phyloP scores from a whole-genome alignment of 2,888 invertebrate genomes.

The Synanthedon vespiformis region DNA sequence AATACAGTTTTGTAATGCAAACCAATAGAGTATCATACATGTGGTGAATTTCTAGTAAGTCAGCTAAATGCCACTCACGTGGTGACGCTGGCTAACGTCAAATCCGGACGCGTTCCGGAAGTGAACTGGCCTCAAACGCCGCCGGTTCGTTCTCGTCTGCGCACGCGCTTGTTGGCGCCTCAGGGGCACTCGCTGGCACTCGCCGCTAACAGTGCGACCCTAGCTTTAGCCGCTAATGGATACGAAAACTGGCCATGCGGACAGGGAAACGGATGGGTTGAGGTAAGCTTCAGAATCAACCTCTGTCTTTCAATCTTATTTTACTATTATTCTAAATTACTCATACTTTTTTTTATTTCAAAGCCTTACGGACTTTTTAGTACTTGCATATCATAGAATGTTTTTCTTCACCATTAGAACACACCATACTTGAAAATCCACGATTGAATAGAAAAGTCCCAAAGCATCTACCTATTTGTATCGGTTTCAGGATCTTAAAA shows the following conservation, averaged over 20 bases:
- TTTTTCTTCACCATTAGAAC: too few species aligned
- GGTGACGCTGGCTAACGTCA: slow-evolving; percentile 23
- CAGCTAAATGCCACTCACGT: slow-evolving; percentile 44
- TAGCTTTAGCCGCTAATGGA: slow-evolving; percentile 14
- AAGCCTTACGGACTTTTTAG: too few species aligned
- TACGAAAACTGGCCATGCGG: slow-evolving; percentile 40
- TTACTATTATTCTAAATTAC: not conserved
- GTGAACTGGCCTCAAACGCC: slow-evolving; percentile 48
- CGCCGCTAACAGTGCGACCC: slow-evolving; percentile 28
- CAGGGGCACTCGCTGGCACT: slow-evolving; percentile 42
- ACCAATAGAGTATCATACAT: too few species aligned
- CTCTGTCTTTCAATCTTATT: not conserved
- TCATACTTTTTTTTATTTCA: too few species aligned
- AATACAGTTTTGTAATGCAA: too few species aligned
- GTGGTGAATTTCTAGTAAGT: slow-evolving; percentile 24
- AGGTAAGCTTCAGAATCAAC: slow-evolving; percentile 34
- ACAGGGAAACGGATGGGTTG: slow-evolving; percentile 58
- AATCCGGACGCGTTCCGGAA: slow-evolving; percentile 30
- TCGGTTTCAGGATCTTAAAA: too few species aligned
- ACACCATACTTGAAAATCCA: too few species aligned
- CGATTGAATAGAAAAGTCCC: too few species aligned
- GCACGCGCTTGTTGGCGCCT: slow-evolving; percentile 41
- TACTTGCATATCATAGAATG: too few species aligned
- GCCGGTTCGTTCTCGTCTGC: slow-evolving; percentile 28
- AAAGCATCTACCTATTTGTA: too few species aligned